Conservation (phyloP, 2,797 vertebrate species). For the Myotis daubentonii region DNA sequence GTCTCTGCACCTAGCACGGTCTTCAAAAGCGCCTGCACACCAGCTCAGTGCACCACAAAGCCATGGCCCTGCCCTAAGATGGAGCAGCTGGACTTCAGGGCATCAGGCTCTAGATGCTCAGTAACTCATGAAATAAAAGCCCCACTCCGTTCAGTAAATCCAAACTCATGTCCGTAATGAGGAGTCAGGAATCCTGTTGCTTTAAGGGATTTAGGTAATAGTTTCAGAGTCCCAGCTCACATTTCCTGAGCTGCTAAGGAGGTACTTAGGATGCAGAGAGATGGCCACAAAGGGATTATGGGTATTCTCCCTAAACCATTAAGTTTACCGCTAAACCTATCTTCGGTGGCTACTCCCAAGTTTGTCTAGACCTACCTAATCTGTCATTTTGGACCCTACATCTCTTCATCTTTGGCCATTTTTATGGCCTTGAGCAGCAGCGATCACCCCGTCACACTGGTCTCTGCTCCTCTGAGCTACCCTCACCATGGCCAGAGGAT, state of each 20-base stretch:
- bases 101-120: not conserved
- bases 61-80: not conserved
- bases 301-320: not conserved
- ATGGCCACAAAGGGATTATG: not conserved
- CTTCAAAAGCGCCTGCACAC: not conserved
- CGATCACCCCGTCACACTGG: not conserved
- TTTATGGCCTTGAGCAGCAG: not conserved
- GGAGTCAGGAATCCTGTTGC: conserved; percentile 14
- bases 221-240: not conserved
- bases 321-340: not conserved
- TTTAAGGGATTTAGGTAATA: not conserved
- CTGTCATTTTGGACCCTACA: not conserved
- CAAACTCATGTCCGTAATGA: not conserved
- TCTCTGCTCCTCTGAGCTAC: not conserved
- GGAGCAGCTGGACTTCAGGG: not conserved
- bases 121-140: not conserved
- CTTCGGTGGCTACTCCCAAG: not conserved
- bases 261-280: not conserved
- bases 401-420: not conserved
- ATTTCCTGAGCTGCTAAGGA: conserved; percentile 27
- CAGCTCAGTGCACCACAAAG: not conserved
- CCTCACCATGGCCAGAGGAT: not conserved
- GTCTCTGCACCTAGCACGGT: not conserved
- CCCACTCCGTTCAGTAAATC: not conserved
- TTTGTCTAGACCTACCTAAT: not conserved